Percentiles rank a stretch among this genome's conserved stretches.
Evolutionary conservation across 2,888 invertebrate genomes (phyloP).

Genomic region (Fissipunctia ypsillon): DNA sequence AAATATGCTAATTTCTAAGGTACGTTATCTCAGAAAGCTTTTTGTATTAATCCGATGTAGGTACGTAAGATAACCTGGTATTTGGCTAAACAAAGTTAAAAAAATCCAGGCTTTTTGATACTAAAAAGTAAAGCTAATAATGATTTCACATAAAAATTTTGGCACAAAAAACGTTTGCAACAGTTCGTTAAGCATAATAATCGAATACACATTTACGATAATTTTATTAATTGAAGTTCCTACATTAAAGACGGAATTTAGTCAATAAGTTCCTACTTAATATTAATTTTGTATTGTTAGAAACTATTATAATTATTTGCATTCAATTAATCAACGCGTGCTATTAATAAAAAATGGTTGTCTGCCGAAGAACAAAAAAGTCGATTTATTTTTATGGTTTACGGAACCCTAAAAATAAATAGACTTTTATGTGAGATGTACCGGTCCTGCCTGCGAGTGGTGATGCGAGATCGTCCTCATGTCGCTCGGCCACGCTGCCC

Average conservation of each 20-base stretch:
- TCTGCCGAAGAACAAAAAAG: too few species aligned
- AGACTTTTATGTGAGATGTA: too few species aligned
- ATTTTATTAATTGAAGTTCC: constrained; percentile 2
- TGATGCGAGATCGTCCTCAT: too few species aligned
- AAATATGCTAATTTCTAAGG: not conserved
- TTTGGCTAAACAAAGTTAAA: constrained; percentile 40
- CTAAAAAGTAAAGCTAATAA: constrained; percentile 41
- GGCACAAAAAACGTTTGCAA: constrained; percentile 52
- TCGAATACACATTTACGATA: constrained; percentile 18
- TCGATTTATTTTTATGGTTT: too few species aligned
- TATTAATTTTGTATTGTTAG: not conserved
- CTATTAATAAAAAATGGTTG: not conserved
- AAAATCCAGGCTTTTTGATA: constrained; percentile 55
- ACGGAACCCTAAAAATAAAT: too few species aligned
- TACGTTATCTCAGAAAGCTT: constrained; percentile 43
- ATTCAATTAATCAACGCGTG: not conserved
- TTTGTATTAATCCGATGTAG: constrained; percentile 5
- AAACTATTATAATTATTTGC: not conserved
- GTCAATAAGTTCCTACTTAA: not conserved
- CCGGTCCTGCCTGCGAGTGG: too few species aligned
- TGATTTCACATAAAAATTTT: constrained; percentile 56
- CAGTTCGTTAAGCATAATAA: constrained; percentile 46
- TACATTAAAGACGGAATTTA: not conserved
- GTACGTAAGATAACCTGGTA: constrained; percentile 29
- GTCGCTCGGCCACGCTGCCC: too few species aligned